Evolutionary conservation across 1,140 invertebrate genomes (phyloP).

Genomic region (Drosophila tsacasi): DNA sequence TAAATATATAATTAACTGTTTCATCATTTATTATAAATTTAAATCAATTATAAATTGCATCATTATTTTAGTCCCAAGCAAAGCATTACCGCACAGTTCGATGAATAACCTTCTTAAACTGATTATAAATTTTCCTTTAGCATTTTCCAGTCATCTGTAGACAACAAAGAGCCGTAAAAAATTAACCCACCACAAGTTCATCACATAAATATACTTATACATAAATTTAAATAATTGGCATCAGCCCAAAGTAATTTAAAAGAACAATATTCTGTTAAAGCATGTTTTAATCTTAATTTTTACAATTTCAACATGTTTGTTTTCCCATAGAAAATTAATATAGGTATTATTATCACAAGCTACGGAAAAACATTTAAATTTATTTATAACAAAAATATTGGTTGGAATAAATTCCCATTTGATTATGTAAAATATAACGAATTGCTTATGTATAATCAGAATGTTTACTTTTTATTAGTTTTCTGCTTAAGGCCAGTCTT

Average conservation of each 20-base stretch:
- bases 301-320: no score
- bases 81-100: conserved; percentile 1
- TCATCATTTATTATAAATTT: no score
- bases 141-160: conserved; percentile 20
- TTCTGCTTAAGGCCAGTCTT: not conserved
- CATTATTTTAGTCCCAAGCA: not conserved
- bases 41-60: not conserved
- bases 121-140: conserved; percentile 8
- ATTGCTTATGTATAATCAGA: not conserved
- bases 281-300: no score
- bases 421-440: no score
- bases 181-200: conserved; percentile 12
- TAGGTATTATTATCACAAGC: no score
- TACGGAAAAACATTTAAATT: no score
- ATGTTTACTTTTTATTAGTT: not conserved
- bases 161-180: conserved; percentile 42
- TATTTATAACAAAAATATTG: no score
- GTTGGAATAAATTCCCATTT: no score
- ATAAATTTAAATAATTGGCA: not conserved
- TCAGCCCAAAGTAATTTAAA: not conserved
- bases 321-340: no score
- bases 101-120: not conserved
- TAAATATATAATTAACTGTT: not conserved
- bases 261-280: not conserved
- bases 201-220: not conserved